phyloP scores from a whole-genome alignment of 2,797 vertebrate species.

The Neoniphon sammara region DNA sequence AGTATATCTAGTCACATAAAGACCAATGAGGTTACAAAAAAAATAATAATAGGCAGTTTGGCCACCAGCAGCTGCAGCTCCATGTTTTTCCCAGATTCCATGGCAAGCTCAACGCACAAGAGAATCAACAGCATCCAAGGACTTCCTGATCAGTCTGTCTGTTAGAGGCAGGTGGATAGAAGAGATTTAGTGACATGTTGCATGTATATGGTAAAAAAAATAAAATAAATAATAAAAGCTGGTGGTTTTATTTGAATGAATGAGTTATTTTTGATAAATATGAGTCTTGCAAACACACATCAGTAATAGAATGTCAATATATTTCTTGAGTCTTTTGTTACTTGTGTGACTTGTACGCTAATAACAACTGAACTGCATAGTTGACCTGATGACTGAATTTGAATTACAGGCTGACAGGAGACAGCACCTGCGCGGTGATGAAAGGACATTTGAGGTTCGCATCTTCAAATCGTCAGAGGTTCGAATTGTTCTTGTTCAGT shows the following conservation, averaged over 20 bases:
- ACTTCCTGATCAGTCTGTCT: conserved; percentile 32
- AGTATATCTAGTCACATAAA: conserved; percentile 1
- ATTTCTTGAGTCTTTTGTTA: neutral
- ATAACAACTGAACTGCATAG: neutral
- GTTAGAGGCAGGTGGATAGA: conserved; percentile 27
- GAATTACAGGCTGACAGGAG: conserved; percentile 29
- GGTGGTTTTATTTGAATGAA: neutral
- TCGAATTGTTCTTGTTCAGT: conserved; percentile 21
- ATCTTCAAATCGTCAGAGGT: neutral
- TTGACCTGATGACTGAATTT: conserved; percentile 31
- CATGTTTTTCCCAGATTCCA: conserved; percentile 44
- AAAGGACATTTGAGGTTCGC: conserved; percentile 26
- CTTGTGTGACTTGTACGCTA: neutral
- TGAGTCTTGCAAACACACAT: neutral
- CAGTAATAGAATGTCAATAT: conserved; percentile 4
- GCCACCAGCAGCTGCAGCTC: conserved; percentile 47
- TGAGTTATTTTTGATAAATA: conserved; percentile 2
- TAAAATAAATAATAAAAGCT: neutral
- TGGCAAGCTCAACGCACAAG: conserved; percentile 18
- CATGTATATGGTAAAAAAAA: conserved; percentile 12
- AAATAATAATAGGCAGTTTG: conserved; percentile 15
- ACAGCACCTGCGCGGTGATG: conserved; percentile 10
- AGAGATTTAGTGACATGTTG: conserved; percentile 7
- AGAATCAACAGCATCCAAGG: conserved; percentile 32
- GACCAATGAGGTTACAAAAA: conserved; percentile 22